Conservation (phyloP, 2,888 invertebrate genomes). For the Enchytraeus crypticus region DNA sequence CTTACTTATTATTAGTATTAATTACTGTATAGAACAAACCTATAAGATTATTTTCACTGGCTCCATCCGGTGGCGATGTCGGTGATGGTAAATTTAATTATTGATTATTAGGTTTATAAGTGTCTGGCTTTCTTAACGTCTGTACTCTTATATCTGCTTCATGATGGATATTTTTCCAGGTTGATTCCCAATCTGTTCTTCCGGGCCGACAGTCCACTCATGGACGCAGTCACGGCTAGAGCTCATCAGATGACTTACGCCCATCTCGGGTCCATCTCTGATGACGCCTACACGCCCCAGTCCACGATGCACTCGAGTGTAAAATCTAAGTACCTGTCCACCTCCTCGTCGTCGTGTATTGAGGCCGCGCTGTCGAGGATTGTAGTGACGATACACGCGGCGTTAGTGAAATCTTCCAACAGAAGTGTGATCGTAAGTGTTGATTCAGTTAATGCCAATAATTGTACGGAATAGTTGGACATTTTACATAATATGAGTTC, state of each 20-base stretch:
- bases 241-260: constrained; percentile 44
- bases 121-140: too few relatives aligned
- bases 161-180: constrained; percentile 31
- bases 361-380: constrained; percentile 57
- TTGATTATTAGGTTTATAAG: too few relatives aligned
- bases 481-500: too few relatives aligned
- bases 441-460: not conserved
- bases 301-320: constrained; percentile 39
- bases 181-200: constrained; percentile 46
- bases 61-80: too few relatives aligned
- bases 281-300: constrained; percentile 53
- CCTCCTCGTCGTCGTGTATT: constrained; percentile 30
- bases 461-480: too few relatives aligned
- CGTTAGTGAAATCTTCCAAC: constrained; percentile 58
- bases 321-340: constrained; percentile 6
- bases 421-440: constrained; percentile 60
- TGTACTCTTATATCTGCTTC: not conserved
- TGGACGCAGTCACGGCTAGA: constrained; percentile 54
- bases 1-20: too few relatives aligned
- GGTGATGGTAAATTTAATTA: too few relatives aligned
- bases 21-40: too few relatives aligned
- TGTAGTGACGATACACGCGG: constrained; percentile 52
- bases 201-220: constrained; percentile 51
- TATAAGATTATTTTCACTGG: too few relatives aligned
- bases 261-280: constrained; percentile 22